Conservation (phyloP, 2,113 vertebrate species). For the Daubentonia madagascariensis region DNA sequence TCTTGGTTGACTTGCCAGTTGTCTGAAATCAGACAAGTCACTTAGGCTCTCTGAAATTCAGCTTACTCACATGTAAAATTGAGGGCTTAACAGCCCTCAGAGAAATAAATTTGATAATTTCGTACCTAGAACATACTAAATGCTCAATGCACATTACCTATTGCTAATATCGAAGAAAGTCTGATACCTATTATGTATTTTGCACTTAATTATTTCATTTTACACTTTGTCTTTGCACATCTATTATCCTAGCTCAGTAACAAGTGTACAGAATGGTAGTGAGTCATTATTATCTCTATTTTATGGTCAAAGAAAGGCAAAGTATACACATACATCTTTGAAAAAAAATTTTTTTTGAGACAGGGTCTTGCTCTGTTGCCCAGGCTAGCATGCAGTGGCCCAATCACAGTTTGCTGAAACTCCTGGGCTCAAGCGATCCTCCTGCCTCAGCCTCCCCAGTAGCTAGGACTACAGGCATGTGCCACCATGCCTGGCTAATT, state of each 20-base stretch:
- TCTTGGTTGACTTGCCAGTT: neutral
- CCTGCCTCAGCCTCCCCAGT: too few species aligned
- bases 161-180: neutral
- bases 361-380: too few species aligned
- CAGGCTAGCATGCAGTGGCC: too few species aligned
- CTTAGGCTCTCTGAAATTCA: neutral
- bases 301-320: constrained; percentile 23
- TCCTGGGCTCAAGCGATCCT: too few species aligned
- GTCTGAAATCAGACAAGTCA: neutral
- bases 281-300: neutral
- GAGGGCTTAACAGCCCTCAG: neutral
- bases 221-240: neutral
- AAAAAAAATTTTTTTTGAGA: neutral
- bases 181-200: neutral
- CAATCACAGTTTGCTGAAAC: too few species aligned
- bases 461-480: too few species aligned
- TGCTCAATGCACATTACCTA: neutral
- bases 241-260: neutral
- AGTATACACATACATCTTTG: neutral
- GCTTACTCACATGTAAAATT: neutral
- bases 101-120: neutral
- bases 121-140: neutral
- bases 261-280: neutral
- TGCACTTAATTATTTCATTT: neutral
- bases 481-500: too few species aligned